phyloP scores from a whole-genome alignment of 2,888 invertebrate species.

The Eutolmus rufibarbis region DNA sequence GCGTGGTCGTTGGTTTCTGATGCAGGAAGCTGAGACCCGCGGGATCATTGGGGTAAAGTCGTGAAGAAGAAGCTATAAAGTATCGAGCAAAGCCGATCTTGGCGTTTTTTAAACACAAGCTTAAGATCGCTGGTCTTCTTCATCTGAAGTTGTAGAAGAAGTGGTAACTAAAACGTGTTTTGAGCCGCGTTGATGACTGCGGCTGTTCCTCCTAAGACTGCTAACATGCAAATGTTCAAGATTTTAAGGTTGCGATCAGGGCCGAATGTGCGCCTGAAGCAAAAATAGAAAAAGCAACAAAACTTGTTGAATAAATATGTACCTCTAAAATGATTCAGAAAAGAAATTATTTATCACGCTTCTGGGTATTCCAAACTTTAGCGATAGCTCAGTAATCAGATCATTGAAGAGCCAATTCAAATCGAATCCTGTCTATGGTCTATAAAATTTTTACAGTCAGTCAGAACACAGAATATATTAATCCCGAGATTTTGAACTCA shows the following conservation, averaged over 20 bases:
- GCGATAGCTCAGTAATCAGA: too few relatives aligned
- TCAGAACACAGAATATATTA: too few relatives aligned
- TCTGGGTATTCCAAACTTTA: too few relatives aligned
- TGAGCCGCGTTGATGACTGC: background rate
- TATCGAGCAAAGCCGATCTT: background rate
- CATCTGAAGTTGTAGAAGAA: background rate
- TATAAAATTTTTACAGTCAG: too few relatives aligned
- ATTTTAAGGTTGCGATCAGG: background rate
- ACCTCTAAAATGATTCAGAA: too few relatives aligned
- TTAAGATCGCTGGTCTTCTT: background rate
- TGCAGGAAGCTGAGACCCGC: background rate
- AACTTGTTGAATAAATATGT: too few relatives aligned
- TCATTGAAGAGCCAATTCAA: too few relatives aligned
- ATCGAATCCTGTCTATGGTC: too few relatives aligned
- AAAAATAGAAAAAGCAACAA: too few relatives aligned
- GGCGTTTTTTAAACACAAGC: background rate
- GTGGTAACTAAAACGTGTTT: background rate
- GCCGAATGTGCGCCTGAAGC: too few relatives aligned
- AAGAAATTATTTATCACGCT: too few relatives aligned
- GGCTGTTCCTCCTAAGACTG: background rate
- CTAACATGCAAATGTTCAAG: background rate
- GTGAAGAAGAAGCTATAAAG: background rate
- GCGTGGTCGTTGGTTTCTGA: background rate
- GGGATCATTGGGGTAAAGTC: background rate
- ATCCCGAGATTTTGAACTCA: too few relatives aligned